These are phyloP conservation scores for Perdita meconis DNA, from an alignment of 2,888 invertebrate genomes.

Conservation along the genomic window DNA sequence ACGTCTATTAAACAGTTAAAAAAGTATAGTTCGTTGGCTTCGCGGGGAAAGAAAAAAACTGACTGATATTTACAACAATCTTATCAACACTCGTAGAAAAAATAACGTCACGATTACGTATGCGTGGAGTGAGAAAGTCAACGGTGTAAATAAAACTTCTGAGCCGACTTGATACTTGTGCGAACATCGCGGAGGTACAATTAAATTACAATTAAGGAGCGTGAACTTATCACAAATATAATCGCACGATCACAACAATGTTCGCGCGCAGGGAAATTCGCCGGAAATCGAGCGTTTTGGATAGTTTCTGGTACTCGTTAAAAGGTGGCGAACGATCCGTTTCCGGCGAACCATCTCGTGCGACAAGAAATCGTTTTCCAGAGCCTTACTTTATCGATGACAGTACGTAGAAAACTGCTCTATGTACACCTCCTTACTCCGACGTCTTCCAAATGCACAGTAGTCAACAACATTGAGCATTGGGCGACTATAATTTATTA, in stretches of 20 bases:
- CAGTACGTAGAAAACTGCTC: constrained; percentile 49
- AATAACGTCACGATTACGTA: constrained; percentile 37
- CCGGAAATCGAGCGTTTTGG: neutral
- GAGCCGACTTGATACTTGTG: constrained; percentile 16
- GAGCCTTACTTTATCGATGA: constrained; percentile 3
- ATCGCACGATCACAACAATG: constrained; percentile 13
- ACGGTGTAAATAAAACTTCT: constrained; percentile 37
- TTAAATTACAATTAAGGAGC: constrained; percentile 41
- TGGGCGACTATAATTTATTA: constrained; percentile 44
- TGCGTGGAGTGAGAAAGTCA: constrained; percentile 22
- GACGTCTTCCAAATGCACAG: constrained; percentile 65
- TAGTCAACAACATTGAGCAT: constrained; percentile 65
- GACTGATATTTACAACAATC: constrained; percentile 40
- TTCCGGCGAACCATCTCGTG: constrained; percentile 12
- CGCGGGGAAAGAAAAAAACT: constrained; percentile 14
- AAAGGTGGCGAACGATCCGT: neutral
- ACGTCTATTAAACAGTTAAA: constrained; percentile 18
- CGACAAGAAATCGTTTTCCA: neutral
- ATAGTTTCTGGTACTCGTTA: neutral
- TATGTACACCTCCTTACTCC: constrained; percentile 51
- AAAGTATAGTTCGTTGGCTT: constrained; percentile 41
- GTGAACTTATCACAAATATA: constrained; percentile 47
- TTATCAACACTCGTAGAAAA: constrained; percentile 35
- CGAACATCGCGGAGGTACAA: constrained; percentile 20
- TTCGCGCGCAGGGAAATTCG: neutral